These are phyloP conservation scores for Girardia tigrina DNA, from an alignment of 2,888 invertebrate species.

Conservation along the genomic window DNA sequence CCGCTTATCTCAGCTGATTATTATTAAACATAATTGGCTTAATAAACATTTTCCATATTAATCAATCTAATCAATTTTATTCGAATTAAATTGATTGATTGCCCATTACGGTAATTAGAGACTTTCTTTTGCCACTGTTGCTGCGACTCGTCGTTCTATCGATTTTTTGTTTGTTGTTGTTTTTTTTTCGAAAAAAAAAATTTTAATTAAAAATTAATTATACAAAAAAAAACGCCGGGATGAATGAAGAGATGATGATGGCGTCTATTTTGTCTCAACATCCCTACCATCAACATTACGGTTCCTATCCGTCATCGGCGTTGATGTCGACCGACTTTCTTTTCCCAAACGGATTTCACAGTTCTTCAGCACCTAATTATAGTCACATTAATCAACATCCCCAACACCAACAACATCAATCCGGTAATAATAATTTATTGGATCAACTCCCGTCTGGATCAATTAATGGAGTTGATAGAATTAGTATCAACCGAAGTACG, in stretches of 20 bases:
- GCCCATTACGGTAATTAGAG: too few species aligned
- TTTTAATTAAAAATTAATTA: too few species aligned
- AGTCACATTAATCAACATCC: background rate
- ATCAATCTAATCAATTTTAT: background rate
- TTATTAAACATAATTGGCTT: constrained; percentile 12
- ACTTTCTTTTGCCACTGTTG: background rate
- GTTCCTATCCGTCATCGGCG: background rate
- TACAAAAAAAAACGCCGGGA: too few species aligned
- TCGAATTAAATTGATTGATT: background rate
- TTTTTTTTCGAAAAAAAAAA: too few species aligned
- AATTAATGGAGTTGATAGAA: background rate
- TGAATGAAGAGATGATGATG: constrained; percentile 23
- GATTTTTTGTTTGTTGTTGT: too few species aligned
- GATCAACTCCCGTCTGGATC: background rate
- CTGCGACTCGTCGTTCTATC: background rate
- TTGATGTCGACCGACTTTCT: constrained; percentile 1
- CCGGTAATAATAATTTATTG: background rate
- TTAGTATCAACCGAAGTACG: background rate
- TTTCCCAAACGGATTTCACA: constrained; percentile 10
- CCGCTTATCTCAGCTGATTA: constrained; percentile 23
- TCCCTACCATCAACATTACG: constrained; percentile 16
- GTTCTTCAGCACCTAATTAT: background rate
- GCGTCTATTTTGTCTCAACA: constrained; percentile 6
- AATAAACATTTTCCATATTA: constrained; percentile 14
- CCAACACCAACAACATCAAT: constrained; percentile 15